phyloP scores from a whole-genome alignment of 2,113 vertebrate genomes.

The Tupaia tana region DNA sequence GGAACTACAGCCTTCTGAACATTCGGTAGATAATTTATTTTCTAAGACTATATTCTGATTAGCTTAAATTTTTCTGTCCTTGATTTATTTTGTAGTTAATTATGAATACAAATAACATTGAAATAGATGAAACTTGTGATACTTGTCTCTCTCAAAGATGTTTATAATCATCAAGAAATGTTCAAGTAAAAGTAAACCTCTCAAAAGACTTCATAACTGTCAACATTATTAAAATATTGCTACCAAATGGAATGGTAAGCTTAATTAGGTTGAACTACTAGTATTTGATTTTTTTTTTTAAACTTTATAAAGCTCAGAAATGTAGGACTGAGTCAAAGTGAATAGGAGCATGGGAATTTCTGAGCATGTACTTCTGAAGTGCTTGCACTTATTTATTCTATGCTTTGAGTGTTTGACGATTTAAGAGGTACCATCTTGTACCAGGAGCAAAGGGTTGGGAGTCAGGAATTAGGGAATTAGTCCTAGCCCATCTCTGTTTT shows the following conservation, averaged over 20 bases:
- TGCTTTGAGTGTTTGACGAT: conserved; percentile 28
- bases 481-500: not conserved
- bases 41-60: conserved; percentile 20
- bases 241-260: not conserved
- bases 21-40: conserved; percentile 72
- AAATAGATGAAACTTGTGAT: not conserved
- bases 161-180: conserved; percentile 14
- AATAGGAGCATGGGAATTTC: not conserved
- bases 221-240: not conserved
- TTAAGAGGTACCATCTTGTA: conserved; percentile 1
- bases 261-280: not conserved
- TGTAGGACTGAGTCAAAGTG: conserved; percentile 33
- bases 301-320: conserved; percentile 18
- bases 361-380: conserved; percentile 12
- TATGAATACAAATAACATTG: not conserved
- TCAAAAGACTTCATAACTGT: not conserved
- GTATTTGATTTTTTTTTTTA: not conserved
- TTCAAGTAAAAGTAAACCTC: not conserved
- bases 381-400: conserved; percentile 5
- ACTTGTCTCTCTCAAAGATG: not conserved
- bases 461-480: conserved; percentile 16
- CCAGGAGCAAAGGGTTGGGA: not conserved
- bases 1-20: conserved; percentile 86
- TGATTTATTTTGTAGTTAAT: conserved; percentile 51
- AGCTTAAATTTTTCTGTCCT: conserved; percentile 23